Conservation (phyloP, 1,140 invertebrate genomes). For the Cotesia vestalis region DNA sequence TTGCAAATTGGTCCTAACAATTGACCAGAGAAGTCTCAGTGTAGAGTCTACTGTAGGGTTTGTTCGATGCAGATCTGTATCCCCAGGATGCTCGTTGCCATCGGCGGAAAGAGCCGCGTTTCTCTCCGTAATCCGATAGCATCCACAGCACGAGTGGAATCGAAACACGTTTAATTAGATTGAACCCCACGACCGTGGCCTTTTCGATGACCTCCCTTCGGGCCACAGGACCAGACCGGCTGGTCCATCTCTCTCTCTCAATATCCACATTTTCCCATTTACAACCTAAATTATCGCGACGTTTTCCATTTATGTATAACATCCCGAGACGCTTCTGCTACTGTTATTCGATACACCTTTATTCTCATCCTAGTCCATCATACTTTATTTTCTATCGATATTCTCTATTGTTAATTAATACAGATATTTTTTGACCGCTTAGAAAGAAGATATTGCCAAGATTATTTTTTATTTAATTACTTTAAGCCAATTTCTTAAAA, state of each 20-base stretch:
- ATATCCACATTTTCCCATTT: neutral
- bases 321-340: no score
- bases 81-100: constrained; percentile 35
- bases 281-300: constrained; percentile 31
- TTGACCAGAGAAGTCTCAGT: constrained; percentile 24
- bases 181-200: constrained; percentile 40
- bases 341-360: no score
- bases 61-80: constrained; percentile 36
- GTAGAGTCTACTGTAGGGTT: neutral
- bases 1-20: constrained; percentile 35
- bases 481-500: no score
- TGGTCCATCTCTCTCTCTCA: neutral
- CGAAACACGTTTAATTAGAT: constrained; percentile 40
- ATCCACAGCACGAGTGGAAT: constrained; percentile 38
- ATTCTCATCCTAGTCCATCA: constrained; percentile 1
- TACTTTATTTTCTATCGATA: neutral
- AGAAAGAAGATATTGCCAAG: no score
- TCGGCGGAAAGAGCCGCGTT: constrained; percentile 32
- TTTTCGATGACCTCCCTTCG: constrained; percentile 32
- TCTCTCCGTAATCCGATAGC: constrained; percentile 36
- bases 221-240: constrained; percentile 1
- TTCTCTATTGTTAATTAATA: neutral
- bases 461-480: no score
- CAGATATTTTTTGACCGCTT: no score
- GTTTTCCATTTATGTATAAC: constrained; percentile 24